Evolutionary conservation across 2,797 vertebrate genomes (phyloP), one percentile per base, ranked within the genome.

Genomic region (Eulemur rubriventer): DNA sequence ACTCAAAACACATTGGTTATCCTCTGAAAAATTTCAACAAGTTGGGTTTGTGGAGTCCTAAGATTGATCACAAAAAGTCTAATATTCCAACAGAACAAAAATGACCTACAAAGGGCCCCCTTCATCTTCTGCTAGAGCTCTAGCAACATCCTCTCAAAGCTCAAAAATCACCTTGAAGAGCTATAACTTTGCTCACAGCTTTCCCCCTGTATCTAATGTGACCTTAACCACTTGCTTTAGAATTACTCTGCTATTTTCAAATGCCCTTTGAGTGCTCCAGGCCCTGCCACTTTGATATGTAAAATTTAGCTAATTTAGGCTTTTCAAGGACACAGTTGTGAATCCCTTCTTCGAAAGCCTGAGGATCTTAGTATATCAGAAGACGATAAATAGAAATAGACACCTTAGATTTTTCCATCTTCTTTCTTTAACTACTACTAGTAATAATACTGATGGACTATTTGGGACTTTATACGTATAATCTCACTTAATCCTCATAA

Each of bases 61-160:
- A 89, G 89, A 96, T 94, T 61, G 83, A 96, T 89, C 86, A 82
- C 18, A 41, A 57, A 85, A 75, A 55, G 14, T 50, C 41, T 57
- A 89, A 72, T 89, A 86, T 57, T 72, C 55, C 10, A 72, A 57
- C 41, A 33, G 65, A 85, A 84, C 17, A 61, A 67, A 35, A 50
- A 48, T 43, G 55, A 73, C 50, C 75, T 65, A 88, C 43, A 50
- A 59, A 35, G 35, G 6, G 0, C 8, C 82, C 11, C 13, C 20
- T 89, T 75, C 9, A 3, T 73, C 43, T 84, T 84, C 41, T 38
- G 6, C 4, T 13, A 38, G 18, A 17, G 13, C 0, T 30, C 41
- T 1, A 6, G 26, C 28, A 76, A 12, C 3, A 35, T n/a, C 24
- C 48, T 55, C 30, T 50, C 1, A 33, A 43, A 78, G 26, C 38